Conservation (phyloP, 92 coral and sea anemone species). For the Virgularia gustaviana region DNA sequence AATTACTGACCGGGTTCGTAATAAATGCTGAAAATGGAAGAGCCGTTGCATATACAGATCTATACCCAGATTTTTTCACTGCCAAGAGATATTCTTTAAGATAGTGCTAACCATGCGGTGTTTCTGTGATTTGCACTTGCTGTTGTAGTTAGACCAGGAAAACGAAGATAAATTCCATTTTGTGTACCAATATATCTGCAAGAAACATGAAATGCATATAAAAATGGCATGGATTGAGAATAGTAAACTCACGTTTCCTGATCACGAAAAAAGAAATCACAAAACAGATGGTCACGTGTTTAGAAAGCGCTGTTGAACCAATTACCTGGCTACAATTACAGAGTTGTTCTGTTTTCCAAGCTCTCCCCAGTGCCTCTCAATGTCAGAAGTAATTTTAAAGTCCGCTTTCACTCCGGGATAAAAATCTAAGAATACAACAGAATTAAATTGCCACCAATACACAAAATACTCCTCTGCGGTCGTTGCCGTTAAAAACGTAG, state of each 20-base stretch:
- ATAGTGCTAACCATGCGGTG: conserved; percentile 55
- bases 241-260: not conserved
- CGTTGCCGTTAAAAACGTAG: not conserved
- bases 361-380: conserved; percentile 16
- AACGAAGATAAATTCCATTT: conserved; percentile 55
- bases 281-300: too few species aligned
- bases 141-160: conserved; percentile 56
- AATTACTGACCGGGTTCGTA: too few species aligned
- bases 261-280: too few species aligned
- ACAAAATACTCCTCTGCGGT: not conserved
- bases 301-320: too few species aligned
- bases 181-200: conserved; percentile 64
- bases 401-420: conserved; percentile 21
- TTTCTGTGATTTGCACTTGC: conserved; percentile 59
- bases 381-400: conserved; percentile 6
- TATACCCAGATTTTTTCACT: too few species aligned
- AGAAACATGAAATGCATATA: not conserved
- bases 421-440: not conserved
- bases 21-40: too few species aligned
- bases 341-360: not conserved
- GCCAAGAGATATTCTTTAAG: not conserved
- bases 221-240: not conserved
- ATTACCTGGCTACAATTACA: too few species aligned
- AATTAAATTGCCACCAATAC: not conserved
- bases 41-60: too few species aligned